A percentile compares a stretch with the other conserved stretches of the same genome.
Conservation (phyloP, 2,113 vertebrate genomes). For the Macaca nemestrina region DNA sequence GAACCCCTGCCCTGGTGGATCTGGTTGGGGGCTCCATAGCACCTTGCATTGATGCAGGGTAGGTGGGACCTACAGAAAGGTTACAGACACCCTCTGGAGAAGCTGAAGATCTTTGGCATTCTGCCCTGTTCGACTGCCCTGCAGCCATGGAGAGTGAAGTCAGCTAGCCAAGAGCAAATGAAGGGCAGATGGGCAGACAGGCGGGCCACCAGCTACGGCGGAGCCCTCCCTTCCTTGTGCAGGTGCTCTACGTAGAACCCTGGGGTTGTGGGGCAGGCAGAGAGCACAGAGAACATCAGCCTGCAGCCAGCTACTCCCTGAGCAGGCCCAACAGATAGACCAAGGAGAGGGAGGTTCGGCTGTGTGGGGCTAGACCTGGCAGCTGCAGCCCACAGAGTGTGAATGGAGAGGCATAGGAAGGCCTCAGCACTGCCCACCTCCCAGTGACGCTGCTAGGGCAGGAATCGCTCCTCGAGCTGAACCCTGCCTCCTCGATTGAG, state of each 20-base stretch:
- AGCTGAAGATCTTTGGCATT: not conserved
- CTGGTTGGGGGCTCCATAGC: not conserved
- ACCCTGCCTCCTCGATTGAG: not conserved
- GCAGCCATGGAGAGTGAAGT: not conserved
- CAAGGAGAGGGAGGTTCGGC: not conserved
- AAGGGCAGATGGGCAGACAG: not conserved
- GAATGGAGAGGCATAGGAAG: not conserved
- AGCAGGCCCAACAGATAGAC: not conserved
- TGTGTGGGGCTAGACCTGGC: not conserved
- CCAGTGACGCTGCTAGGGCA: accelerated
- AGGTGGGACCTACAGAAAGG: not conserved
- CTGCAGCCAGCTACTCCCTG: not conserved
- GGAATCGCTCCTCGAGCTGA: not conserved
- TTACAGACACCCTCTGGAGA: not conserved
- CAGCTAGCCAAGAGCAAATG: not conserved
- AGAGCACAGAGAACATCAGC: not conserved
- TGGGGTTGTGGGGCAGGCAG: not conserved
- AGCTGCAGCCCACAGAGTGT: not conserved
- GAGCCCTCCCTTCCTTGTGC: not conserved
- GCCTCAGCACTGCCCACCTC: not conserved
- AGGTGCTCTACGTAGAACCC: not conserved
- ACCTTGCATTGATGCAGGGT: not conserved
- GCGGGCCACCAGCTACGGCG: not conserved
- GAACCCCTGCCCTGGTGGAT: not conserved
- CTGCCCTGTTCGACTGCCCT: not conserved